A percentile compares a stretch with the other conserved stretches of the same genome.
These are phyloP conservation scores for Alectoris magna DNA, from an alignment of 2,797 vertebrate species.

Conservation along the genomic window DNA sequence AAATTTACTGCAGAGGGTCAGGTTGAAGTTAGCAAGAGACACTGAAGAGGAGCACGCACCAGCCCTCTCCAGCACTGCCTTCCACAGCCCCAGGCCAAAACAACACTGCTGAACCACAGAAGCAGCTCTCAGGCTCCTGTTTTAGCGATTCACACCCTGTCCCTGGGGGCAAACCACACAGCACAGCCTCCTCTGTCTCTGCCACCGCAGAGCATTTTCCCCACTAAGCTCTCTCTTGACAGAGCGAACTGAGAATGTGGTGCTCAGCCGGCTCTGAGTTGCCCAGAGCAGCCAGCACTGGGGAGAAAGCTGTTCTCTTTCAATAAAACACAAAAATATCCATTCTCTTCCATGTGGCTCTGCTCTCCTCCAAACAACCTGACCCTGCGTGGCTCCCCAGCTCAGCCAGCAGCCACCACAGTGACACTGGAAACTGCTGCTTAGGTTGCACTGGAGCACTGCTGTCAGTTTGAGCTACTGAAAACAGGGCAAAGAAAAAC, in stretches of 20 bases:
- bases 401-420: not conserved
- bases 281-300: not conserved
- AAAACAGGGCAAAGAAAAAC: conserved; percentile 24
- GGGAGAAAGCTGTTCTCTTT: not conserved
- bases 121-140: not conserved
- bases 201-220: not conserved
- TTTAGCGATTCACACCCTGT: not conserved
- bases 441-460: not conserved
- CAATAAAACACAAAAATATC: not conserved
- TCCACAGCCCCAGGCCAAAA: not conserved
- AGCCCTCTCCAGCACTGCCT: not conserved
- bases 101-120: not conserved
- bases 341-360: not conserved
- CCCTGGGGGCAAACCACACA: not conserved
- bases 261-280: not conserved
- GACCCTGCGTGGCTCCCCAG: not conserved
- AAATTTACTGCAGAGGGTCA: not conserved
- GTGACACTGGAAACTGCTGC: not conserved
- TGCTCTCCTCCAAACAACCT: not conserved
- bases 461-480: conserved; percentile 26
- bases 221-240: not conserved
- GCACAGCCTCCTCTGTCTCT: not conserved
- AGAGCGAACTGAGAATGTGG: not conserved
- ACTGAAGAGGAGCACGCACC: not conserved
- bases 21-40: not conserved